Evolutionary conservation across 2,797 vertebrate species (phyloP).

Genomic region (Cossypha dichroa): DNA sequence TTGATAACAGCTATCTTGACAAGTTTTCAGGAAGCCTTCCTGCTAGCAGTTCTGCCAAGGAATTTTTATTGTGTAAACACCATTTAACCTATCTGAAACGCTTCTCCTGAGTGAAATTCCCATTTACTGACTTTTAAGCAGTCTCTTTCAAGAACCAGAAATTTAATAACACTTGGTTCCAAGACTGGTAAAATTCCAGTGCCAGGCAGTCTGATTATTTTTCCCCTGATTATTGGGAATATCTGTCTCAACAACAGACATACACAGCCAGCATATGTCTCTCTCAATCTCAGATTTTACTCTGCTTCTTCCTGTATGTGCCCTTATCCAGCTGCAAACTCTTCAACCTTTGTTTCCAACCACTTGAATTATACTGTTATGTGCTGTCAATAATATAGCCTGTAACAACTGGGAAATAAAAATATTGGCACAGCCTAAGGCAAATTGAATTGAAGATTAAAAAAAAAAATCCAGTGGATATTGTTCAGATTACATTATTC

Average conservation of each 20-base stretch:
- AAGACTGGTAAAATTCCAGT: slow-evolving; percentile 26
- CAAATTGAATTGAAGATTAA: background rate
- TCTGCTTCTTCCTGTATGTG: background rate
- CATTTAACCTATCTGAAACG: background rate
- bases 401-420: slow-evolving; percentile 36
- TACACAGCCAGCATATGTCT: background rate
- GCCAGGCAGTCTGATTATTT: slow-evolving; percentile 25
- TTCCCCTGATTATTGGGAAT: slow-evolving; percentile 24
- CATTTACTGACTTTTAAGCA: slow-evolving; percentile 7
- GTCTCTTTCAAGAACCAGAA: slow-evolving; percentile 9
- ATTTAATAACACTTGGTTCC: background rate
- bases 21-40: slow-evolving; percentile 25
- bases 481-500: slow-evolving; percentile 10
- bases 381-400: slow-evolving; percentile 1
- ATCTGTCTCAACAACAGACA: background rate
- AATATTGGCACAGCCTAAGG: background rate
- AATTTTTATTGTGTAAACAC: slow-evolving; percentile 47
- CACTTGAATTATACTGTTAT: slow-evolving; percentile 6
- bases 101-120: slow-evolving; percentile 8
- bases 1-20: slow-evolving; percentile 4
- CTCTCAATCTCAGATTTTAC: background rate
- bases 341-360: background rate
- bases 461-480: background rate
- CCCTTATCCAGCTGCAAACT: slow-evolving; percentile 48
- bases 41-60: slow-evolving; percentile 13